These are phyloP conservation scores for Habrosyne pyritoides DNA, from an alignment of 2,888 invertebrate genomes.

Conservation along the genomic window DNA sequence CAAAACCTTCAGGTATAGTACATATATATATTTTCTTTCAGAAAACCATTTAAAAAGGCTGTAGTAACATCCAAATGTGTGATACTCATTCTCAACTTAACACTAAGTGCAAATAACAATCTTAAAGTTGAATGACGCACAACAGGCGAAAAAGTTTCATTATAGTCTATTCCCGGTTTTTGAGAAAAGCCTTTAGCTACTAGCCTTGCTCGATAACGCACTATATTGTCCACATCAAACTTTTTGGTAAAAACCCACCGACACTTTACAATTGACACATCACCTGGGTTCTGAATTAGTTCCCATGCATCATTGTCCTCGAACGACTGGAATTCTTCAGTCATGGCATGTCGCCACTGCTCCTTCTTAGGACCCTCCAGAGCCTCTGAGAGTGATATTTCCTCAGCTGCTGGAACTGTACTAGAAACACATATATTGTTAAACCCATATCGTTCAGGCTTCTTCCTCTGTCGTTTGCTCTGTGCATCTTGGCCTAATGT, in stretches of 20 bases:
- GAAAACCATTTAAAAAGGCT: slow-evolving; percentile 23
- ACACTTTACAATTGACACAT: slow-evolving; percentile 17
- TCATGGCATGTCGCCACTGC: slow-evolving; percentile 20
- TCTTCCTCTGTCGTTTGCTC: no score
- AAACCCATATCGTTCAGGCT: slow-evolving; percentile 1
- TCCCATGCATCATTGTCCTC: slow-evolving; percentile 21
- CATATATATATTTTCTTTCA: slow-evolving; percentile 26
- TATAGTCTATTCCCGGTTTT: slow-evolving; percentile 15
- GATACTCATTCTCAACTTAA: slow-evolving; percentile 19
- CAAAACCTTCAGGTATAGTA: slow-evolving; percentile 14
- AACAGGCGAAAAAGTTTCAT: slow-evolving; percentile 27
- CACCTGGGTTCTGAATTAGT: slow-evolving; percentile 6
- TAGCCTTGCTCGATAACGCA: slow-evolving; percentile 18
- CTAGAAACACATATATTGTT: background rate
- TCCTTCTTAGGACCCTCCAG: slow-evolving; percentile 19
- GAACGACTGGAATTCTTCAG: slow-evolving; percentile 21
- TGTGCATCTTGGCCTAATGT: background rate
- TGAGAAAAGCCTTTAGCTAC: slow-evolving; percentile 12
- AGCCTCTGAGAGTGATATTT: slow-evolving; percentile 15
- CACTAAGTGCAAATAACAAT: slow-evolving; percentile 15
- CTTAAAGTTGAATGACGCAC: slow-evolving; percentile 20
- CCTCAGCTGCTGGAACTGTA: background rate
- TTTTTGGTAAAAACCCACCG: slow-evolving; percentile 25
- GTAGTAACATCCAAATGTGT: slow-evolving; percentile 27
- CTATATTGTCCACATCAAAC: slow-evolving; percentile 17